Evolutionary conservation across 2,797 vertebrate genomes (phyloP).

Genomic region (Synanceia verrucosa): DNA sequence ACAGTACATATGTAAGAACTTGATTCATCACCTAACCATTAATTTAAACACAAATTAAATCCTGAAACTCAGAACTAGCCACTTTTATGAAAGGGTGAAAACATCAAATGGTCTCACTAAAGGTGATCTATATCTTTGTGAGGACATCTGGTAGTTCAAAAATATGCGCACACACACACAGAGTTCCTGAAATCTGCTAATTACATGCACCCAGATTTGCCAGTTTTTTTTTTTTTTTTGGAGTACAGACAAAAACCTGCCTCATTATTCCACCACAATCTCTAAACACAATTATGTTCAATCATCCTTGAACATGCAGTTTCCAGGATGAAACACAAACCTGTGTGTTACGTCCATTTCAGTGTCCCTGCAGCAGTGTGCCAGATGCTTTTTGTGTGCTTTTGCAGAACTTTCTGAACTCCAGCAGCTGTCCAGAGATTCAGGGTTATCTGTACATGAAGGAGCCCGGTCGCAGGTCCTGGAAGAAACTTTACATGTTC

Average conservation of each 20-base stretch:
- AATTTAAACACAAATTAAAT: background rate
- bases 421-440: constrained; percentile 96
- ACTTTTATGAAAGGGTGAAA: background rate
- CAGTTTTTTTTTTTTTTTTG: constrained; percentile 11
- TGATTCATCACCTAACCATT: background rate
- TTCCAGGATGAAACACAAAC: background rate
- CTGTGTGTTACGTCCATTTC: background rate
- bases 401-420: constrained; percentile 94
- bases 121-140: background rate
- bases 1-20: background rate
- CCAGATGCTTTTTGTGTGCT: background rate
- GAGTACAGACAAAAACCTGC: constrained; percentile 7
- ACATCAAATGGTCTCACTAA: background rate
- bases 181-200: constrained; percentile 24
- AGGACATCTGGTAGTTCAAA: constrained; percentile 34
- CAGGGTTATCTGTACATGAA: constrained; percentile 95
- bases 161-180: constrained; percentile 24
- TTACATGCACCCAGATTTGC: constrained; percentile 11
- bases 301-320: background rate
- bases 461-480: constrained; percentile 93
- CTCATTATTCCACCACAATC: background rate
- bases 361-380: background rate
- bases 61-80: background rate
- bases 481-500: constrained; percentile 96
- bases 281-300: background rate